Evolutionary conservation across 2,888 invertebrate genomes (phyloP).

Genomic region (Entomobrya proxima): DNA sequence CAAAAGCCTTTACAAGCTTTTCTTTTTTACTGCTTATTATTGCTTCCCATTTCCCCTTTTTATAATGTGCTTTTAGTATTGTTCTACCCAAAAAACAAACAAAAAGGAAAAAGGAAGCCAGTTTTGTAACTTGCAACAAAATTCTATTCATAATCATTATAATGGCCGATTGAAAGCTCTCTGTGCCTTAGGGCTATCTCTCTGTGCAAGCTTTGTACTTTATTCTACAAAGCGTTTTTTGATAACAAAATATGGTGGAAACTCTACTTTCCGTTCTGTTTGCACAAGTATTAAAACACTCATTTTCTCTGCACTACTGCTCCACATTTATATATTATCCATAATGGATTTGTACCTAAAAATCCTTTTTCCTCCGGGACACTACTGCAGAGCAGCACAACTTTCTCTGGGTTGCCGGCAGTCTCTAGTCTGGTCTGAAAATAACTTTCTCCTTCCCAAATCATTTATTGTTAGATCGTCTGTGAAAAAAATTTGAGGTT

Average conservation of each 20-base stretch:
- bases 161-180: neutral
- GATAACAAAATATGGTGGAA: neutral
- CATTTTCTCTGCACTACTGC: neutral
- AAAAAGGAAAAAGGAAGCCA: neutral
- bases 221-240: neutral
- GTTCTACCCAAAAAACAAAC: neutral
- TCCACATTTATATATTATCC: neutral
- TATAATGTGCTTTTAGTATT: too few relatives aligned
- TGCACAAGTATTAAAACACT: neutral
- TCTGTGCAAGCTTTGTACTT: too few relatives aligned
- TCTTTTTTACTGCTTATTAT: neutral
- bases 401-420: too few relatives aligned
- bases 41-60: neutral
- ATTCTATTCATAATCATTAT: neutral
- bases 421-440: neutral
- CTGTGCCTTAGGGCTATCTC: neutral
- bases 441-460: constrained; percentile 11
- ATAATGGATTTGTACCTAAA: too few relatives aligned
- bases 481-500: constrained; percentile 4
- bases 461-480: neutral
- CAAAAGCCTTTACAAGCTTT: neutral
- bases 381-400: too few relatives aligned
- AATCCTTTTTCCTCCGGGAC: too few relatives aligned
- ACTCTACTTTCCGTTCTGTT: neutral
- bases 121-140: too few relatives aligned